Evolutionary conservation across 1,140 invertebrate species (phyloP).

Genomic region (Halesus radiatus): DNA sequence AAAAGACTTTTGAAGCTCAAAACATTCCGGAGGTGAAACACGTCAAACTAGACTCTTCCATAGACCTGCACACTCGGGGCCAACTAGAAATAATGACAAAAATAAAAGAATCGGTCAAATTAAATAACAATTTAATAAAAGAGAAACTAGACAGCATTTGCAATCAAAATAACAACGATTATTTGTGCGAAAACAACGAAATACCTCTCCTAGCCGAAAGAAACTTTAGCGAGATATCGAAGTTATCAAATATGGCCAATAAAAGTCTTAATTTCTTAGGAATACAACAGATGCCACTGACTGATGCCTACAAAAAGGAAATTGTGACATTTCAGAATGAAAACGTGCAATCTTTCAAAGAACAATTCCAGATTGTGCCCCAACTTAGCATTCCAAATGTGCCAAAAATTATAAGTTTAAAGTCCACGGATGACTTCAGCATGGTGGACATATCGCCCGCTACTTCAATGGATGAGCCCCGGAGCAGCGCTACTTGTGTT

Average conservation of each 20-base stretch:
- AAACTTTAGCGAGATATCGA: slow-evolving; percentile 66
- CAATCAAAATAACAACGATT: slow-evolving; percentile 44
- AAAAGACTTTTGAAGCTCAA: slow-evolving; percentile 56
- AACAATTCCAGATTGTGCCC: slow-evolving; percentile 41
- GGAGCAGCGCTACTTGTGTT: slow-evolving; percentile 61
- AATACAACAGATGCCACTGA: slow-evolving; percentile 58
- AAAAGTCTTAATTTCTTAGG: slow-evolving; percentile 66
- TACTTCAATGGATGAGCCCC: slow-evolving; percentile 67
- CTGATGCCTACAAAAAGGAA: neutral
- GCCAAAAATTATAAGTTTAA: slow-evolving; percentile 66
- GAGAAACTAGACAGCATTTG: slow-evolving; percentile 60
- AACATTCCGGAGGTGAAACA: slow-evolving; percentile 33
- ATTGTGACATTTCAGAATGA: neutral
- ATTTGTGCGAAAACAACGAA: slow-evolving; percentile 59
- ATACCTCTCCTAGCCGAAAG: slow-evolving; percentile 66
- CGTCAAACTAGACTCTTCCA: slow-evolving; percentile 36
- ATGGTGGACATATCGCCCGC: slow-evolving; percentile 59
- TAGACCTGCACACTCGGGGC: slow-evolving; percentile 60
- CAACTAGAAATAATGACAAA: slow-evolving; percentile 64
- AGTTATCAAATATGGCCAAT: slow-evolving; percentile 67
- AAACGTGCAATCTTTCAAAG: neutral
- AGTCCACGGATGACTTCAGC: slow-evolving; percentile 59
- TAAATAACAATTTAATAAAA: slow-evolving; percentile 68
- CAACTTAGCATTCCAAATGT: slow-evolving; percentile 67
- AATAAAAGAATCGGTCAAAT: slow-evolving; percentile 67